Evolutionary conservation across 2,113 vertebrate genomes (phyloP).

Genomic region (Rhegmatorhina hoffmannsi): DNA sequence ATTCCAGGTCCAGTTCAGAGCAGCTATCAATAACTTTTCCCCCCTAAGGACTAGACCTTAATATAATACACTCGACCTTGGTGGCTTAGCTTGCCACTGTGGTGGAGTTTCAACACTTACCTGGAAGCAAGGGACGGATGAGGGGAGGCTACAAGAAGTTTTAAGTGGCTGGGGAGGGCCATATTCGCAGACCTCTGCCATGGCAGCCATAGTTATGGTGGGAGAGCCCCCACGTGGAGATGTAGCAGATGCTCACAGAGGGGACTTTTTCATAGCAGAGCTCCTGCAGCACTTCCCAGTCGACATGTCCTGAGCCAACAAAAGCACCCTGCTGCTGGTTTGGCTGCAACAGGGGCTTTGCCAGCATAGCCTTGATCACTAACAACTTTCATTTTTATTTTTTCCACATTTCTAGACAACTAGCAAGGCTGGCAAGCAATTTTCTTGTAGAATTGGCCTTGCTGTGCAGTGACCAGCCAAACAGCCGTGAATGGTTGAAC

Average conservation of each 20-base stretch:
- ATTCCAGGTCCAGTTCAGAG: background rate
- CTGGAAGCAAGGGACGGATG: background rate
- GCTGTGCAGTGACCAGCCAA: background rate
- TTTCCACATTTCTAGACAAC: background rate
- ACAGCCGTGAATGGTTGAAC: background rate
- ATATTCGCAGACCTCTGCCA: background rate
- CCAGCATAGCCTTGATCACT: background rate
- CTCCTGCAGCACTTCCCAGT: background rate
- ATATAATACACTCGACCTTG: background rate
- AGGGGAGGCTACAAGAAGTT: rapidly evolving
- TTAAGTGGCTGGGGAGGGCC: background rate
- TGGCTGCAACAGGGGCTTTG: background rate
- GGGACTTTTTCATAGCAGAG: rapidly evolving
- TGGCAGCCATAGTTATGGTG: background rate
- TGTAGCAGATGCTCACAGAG: background rate
- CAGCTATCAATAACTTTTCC: background rate
- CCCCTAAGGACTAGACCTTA: background rate
- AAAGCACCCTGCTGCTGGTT: background rate
- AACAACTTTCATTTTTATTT: background rate
- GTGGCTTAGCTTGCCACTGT: background rate
- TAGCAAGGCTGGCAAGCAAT: background rate
- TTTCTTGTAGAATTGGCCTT: background rate
- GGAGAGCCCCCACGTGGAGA: background rate
- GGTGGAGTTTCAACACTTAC: background rate
- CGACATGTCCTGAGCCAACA: background rate